Conservation (phyloP, 92 coral and sea anemone genomes). For the Phenganax stokvisi region DNA sequence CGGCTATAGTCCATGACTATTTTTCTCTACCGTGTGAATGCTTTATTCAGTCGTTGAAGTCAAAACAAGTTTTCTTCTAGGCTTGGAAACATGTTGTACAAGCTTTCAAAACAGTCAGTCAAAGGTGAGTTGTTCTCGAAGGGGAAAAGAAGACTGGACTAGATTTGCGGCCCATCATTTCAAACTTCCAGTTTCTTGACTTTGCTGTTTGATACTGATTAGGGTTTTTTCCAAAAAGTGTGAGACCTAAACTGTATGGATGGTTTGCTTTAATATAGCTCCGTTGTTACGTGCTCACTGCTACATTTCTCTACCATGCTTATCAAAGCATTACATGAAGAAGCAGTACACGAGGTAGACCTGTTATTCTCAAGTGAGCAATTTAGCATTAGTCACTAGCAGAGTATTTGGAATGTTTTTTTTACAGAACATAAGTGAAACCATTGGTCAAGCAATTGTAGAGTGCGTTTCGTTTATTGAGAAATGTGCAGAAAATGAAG, state of each 20-base stretch:
- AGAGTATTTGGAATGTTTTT: not conserved
- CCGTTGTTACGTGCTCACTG: conserved; percentile 27
- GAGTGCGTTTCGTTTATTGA: conserved; percentile 28
- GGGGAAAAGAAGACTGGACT: not conserved
- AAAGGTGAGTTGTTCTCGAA: not conserved
- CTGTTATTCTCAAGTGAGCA: not conserved
- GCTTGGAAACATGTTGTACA: conserved; percentile 19
- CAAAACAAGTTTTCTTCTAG: not conserved
- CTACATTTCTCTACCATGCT: conserved; percentile 29
- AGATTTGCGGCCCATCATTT: too few species aligned
- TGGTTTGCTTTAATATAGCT: not conserved
- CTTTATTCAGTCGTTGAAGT: too few species aligned
- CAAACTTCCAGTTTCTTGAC: too few species aligned
- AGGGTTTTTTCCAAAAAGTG: too few species aligned
- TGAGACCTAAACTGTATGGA: not conserved
- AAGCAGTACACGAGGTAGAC: not conserved
- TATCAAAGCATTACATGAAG: conserved; percentile 8
- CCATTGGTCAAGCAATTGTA: not conserved
- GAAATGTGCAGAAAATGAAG: conserved; percentile 24
- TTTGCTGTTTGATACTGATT: too few species aligned
- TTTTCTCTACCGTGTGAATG: not conserved
- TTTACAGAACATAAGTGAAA: conserved; percentile 5
- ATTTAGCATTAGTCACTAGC: not conserved
- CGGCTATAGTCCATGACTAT: not conserved
- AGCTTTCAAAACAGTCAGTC: not conserved